These are phyloP conservation scores for Synergus umbraculus DNA, from an alignment of 2,888 invertebrate species.

Conservation along the genomic window DNA sequence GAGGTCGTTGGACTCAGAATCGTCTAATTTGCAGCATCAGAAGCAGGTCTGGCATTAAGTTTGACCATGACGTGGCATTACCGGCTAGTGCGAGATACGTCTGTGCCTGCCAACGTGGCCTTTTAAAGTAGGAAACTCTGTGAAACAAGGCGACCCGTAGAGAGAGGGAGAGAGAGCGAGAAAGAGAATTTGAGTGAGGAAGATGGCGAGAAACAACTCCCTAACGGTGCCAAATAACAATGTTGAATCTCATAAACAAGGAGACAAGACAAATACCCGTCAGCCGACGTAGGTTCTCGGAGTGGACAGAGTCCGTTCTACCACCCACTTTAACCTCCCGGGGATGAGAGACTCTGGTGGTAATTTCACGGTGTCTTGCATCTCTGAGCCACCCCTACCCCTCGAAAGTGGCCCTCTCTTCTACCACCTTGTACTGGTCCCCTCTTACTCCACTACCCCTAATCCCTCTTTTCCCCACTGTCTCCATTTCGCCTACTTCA, in stretches of 20 bases:
- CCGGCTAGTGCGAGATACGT: slow-evolving; percentile 59
- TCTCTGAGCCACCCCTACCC: slow-evolving; percentile 77
- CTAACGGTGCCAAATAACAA: slow-evolving; percentile 78
- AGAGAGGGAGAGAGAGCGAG: slow-evolving; percentile 55
- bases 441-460: slow-evolving; percentile 56
- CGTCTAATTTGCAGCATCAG: slow-evolving; percentile 51
- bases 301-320: slow-evolving; percentile 77
- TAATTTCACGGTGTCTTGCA: slow-evolving; percentile 82
- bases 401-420: slow-evolving; percentile 47
- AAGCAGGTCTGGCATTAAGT: slow-evolving; percentile 61
- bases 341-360: slow-evolving; percentile 77
- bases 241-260: slow-evolving; percentile 78
- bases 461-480: not conserved
- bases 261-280: slow-evolving; percentile 78
- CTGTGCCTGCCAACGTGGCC: slow-evolving; percentile 64
- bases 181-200: slow-evolving; percentile 48
- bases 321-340: slow-evolving; percentile 67
- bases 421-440: slow-evolving; percentile 37
- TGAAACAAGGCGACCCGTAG: slow-evolving; percentile 61
- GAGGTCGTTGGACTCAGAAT: slow-evolving; percentile 8
- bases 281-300: slow-evolving; percentile 71
- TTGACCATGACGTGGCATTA: slow-evolving; percentile 63
- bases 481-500: slow-evolving; percentile 21
- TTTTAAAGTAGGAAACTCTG: slow-evolving; percentile 74
- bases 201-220: slow-evolving; percentile 71